Evolutionary conservation across 2,888 invertebrate species (phyloP).

Genomic region (Autographa pulchrina): DNA sequence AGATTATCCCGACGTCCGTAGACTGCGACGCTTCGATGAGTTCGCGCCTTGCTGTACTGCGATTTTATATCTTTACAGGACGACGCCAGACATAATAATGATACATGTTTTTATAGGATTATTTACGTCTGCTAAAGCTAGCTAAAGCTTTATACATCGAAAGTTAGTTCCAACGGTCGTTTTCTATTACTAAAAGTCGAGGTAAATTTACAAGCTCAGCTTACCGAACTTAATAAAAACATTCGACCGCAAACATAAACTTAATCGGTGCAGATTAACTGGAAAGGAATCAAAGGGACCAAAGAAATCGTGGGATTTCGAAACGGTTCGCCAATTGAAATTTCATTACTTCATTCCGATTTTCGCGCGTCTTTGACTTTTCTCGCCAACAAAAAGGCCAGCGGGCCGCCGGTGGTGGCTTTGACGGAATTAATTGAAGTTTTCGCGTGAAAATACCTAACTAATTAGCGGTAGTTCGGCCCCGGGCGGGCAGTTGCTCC

Average conservation of each 20-base stretch:
- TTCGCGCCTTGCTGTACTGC: constrained; percentile 64
- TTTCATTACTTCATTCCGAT: constrained; percentile 76
- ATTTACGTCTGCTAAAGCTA: not conserved
- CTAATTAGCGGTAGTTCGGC: constrained; percentile 77
- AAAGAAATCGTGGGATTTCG: constrained; percentile 65
- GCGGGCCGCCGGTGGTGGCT: constrained; percentile 68
- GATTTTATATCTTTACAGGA: constrained; percentile 51
- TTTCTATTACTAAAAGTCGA: not conserved
- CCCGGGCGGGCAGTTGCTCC: constrained; percentile 54
- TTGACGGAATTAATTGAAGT: constrained; percentile 83
- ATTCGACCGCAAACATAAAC: constrained; percentile 40
- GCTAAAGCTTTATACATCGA: not conserved
- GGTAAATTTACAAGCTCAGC: constrained; percentile 5
- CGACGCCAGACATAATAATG: constrained; percentile 21
- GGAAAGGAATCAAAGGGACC: constrained; percentile 53
- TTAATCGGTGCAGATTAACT: constrained; percentile 52
- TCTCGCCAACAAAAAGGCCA: constrained; percentile 68
- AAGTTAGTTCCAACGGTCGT: not conserved
- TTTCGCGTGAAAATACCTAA: constrained; percentile 80
- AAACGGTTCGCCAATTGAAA: constrained; percentile 70
- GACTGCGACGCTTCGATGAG: constrained; percentile 65
- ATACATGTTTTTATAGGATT: not conserved
- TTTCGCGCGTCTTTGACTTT: constrained; percentile 74
- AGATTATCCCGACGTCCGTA: constrained; percentile 82
- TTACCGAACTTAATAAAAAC: constrained; percentile 24